Evolutionary conservation across 2,888 invertebrate species (phyloP), one percentile per base, ranked within the genome.

Genomic region (Hesperia comma): DNA sequence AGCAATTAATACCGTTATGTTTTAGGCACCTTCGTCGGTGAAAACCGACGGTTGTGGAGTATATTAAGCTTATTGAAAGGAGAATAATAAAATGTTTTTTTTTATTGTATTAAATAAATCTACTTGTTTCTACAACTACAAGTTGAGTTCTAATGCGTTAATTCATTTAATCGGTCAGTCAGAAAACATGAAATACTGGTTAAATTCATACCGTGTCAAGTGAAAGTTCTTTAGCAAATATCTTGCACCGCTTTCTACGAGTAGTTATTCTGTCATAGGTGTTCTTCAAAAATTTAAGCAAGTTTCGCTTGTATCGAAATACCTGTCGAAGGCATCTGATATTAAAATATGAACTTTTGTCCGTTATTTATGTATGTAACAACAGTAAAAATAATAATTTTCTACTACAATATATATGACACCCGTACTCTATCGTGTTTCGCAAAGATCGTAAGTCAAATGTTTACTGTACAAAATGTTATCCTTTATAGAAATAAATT

Each of bases 201-300:
- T 64, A 46, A 60, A 62, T 51, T 37, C 75, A 82, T 90, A 91
- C 91, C 91, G 91, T 89, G 76, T 89, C 88, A 71, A 83, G 81
- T 69, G 90, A 78, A 78, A 89, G 87, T 74, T 76, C 76, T 69
- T 62, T 73, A 75, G 76, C 71, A 61, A 84, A 79, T 71, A 85
- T 75, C 86, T 86, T 85, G 86, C 85, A 89, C 73, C 81, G 82
- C 81, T 87, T 89, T 86, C 82, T 87, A 81, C 77, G 69, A 33
- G 62, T 54, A 54, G 69, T 72, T 70, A 88, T 73, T 80, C 72
- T 85, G 73, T 80, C 77, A 78, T 74, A 86, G 58, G 84, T 77
- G 71, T 69, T 83, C 87, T 87, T 89, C 81, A 88, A 74, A 68
- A 81, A 77, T 80, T 75, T 83, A 75, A 83, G 66, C 72, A 90